Evolutionary conservation across 2,797 vertebrate species (phyloP), one percentile per base, ranked within the genome.

Genomic region (Agapornis canus): DNA sequence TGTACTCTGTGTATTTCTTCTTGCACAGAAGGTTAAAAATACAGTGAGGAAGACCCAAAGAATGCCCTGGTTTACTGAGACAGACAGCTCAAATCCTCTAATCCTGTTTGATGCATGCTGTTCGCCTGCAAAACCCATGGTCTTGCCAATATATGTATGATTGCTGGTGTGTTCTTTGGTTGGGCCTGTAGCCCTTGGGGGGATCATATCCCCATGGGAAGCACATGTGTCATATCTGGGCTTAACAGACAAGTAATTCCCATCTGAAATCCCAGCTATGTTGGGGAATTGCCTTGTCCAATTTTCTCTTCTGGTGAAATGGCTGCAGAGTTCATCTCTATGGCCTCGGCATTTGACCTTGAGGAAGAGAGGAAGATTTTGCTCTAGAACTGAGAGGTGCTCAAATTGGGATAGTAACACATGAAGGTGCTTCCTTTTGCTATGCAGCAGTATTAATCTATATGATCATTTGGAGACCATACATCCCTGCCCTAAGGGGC

Each of bases 21-120:
- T 81, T 35, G 60, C 35, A 40, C 20, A 27, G 43, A 40, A 89
- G 65, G 70, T 92, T 92, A 56, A 83, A 96, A 86, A 83, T 75
- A 79, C 5, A 21, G 49, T 32, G 76, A 78, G 13, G 57, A 90
- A 80, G 64, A 82, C 42, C 20, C 13, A 1, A 56, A 80, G 78
- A 90, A 69, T 79, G 35, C 35, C 31, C 39, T 63, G 70, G 47
- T 23, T 92, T 93, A 73, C 0, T 2, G 69, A 76, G 78, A 43
- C 59, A 63, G 75, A 56, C 76, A 63, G 4, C 47, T 89, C 52
- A 57, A 86, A 91, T 92, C 72, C 75, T 82, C 79, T 93, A 70
- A 90, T 89, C 89, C 79, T 43, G 22, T 92, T 75, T 88, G 92
- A 63, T 59, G 49, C 0, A 0, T 59, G 25, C 79, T 65, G n/a